A percentile compares a stretch with the other conserved stretches of the same genome.
These are phyloP conservation scores for Microctonus brassicae DNA, from an alignment of 2,888 invertebrate genomes.

Conservation along the genomic window DNA sequence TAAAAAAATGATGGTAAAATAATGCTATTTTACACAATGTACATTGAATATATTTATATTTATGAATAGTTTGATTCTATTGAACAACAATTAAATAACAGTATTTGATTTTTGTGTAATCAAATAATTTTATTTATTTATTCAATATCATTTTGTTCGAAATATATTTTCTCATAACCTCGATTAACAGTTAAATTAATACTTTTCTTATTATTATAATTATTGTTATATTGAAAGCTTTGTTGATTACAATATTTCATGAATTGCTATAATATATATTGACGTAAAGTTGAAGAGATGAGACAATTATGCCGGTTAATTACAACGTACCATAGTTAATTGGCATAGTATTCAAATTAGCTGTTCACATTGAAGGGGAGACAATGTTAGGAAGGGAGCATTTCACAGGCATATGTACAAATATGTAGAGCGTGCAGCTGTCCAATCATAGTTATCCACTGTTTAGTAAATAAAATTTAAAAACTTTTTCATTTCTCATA, in stretches of 20 bases:
- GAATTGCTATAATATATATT: not conserved
- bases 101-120: not conserved
- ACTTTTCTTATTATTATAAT: too few species aligned
- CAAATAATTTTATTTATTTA: not conserved
- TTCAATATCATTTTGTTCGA: not conserved
- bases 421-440: not conserved
- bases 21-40: too few species aligned
- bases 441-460: not conserved
- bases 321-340: constrained; percentile 43
- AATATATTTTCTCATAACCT: not conserved
- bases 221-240: constrained; percentile 1
- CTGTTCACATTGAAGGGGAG: constrained; percentile 26
- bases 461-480: not conserved
- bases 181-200: not conserved
- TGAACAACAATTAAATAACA: not conserved
- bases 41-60: too few species aligned
- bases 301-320: constrained; percentile 46
- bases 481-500: not conserved
- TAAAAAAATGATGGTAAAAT: too few species aligned
- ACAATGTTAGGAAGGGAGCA: not conserved
- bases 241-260: not conserved
- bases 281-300: constrained; percentile 19
- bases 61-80: too few species aligned
- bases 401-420: not conserved
- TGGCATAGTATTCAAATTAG: constrained; percentile 45